A percentile compares a stretch with the other conserved stretches of the same genome.
Evolutionary conservation across 2,888 invertebrate species (phyloP).

Genomic region (Heteromurus nitidus): DNA sequence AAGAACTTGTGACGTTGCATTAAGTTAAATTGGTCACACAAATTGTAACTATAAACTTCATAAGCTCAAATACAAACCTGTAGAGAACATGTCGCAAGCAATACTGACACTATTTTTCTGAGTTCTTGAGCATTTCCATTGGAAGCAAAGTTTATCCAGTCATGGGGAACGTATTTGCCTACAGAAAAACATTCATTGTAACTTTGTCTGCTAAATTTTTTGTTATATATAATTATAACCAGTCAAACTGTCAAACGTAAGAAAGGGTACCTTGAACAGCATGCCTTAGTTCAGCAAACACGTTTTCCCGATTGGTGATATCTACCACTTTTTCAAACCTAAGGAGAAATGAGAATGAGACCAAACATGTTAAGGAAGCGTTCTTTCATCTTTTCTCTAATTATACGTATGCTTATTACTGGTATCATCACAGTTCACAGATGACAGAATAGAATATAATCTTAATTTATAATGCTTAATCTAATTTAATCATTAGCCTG

Average conservation of each 20-base stretch:
- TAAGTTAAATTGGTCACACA: too few species aligned
- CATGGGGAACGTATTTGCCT: conserved; percentile 37
- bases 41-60: too few species aligned
- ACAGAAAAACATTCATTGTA: conserved; percentile 2
- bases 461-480: too few species aligned
- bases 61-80: too few species aligned
- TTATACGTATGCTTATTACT: too few species aligned
- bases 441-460: too few species aligned
- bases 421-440: too few species aligned
- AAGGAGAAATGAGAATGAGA: neutral
- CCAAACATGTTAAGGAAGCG: too few species aligned
- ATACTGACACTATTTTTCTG: conserved; percentile 3
- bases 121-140: conserved; percentile 46
- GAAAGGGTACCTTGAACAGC: conserved; percentile 35
- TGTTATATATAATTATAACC: too few species aligned
- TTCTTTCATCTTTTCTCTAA: too few species aligned
- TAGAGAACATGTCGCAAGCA: conserved; percentile 24
- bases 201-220: neutral
- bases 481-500: too few species aligned
- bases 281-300: conserved; percentile 27
- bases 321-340: conserved; percentile 50
- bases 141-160: conserved; percentile 58
- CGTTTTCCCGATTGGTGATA: neutral
- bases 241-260: neutral
- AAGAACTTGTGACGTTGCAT: too few species aligned